These are phyloP conservation scores for Melieria omissa DNA, from an alignment of 2,888 invertebrate species.

Conservation along the genomic window DNA sequence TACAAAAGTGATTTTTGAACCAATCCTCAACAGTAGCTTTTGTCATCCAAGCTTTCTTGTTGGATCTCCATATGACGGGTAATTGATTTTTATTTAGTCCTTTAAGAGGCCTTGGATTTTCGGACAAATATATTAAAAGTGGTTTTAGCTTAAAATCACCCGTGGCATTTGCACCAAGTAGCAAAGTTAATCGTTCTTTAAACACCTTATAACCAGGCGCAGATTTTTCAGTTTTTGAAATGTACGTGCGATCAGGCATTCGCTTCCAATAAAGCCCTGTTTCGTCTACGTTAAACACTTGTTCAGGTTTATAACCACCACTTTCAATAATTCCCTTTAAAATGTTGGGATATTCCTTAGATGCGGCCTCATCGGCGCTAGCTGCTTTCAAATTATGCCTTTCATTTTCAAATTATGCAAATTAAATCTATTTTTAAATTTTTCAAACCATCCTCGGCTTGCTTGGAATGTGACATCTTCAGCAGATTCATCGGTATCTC, in stretches of 20 bases:
- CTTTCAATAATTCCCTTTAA: conserved; percentile 47
- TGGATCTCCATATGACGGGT: too few species aligned
- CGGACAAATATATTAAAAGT: conserved; percentile 42
- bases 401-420: conserved; percentile 49
- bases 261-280: conserved; percentile 52
- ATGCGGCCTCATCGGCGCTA: conserved; percentile 42
- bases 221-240: conserved; percentile 52
- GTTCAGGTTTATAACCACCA: conserved; percentile 48
- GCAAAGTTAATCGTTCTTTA: conserved; percentile 51
- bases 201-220: conserved; percentile 44
- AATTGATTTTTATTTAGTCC: too few species aligned
- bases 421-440: conserved; percentile 41
- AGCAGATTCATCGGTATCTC: too few species aligned
- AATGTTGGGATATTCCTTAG: conserved; percentile 41
- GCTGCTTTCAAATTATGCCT: conserved; percentile 45
- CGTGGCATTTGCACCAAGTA: conserved; percentile 50
- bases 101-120: too few species aligned
- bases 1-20: too few species aligned
- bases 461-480: not conserved
- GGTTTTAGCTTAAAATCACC: conserved; percentile 46
- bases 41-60: too few species aligned
- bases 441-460: not conserved
- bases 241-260: conserved; percentile 55
- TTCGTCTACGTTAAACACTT: conserved; percentile 52
- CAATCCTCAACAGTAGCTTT: too few species aligned